Base-by-base conservation (phyloP, 2,797 vertebrate genomes). In the Enteromius radiatus region DNA sequence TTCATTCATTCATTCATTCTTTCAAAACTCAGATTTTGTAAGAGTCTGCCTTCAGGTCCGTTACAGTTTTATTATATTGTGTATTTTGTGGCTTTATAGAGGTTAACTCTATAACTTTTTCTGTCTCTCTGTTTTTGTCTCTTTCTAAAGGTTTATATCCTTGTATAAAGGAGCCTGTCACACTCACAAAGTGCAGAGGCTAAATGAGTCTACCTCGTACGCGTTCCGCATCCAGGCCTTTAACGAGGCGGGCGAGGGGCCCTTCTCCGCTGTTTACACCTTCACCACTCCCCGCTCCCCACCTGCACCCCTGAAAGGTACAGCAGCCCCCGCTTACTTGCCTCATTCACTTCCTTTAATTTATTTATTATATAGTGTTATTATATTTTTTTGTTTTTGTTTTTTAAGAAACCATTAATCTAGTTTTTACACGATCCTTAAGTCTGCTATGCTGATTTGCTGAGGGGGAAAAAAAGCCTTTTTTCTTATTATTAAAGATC, bases 181-280 rank as follows among this genome's bases (percentile, higher is more conserved):
- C 93, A 99, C 97, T 86, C 97, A 98, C 91, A 99, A 99, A 96
- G 98, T 99, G 89, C 98, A 99, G 94, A 96, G 98, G 91, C 96
- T 99, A 92, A 97, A 94, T 93, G 98, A 99, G 94, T 98, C 97
- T 88, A 98, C 97, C 81, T 96, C 97, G 68, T 99, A 99, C 91
- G 96, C 90, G 89, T 99, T 99, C 94, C 97, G 96, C 92, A 98
- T 99, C 93, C 98, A 99, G 94, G 98, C 98, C 88, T 98, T 97
- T 91, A 99, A 99, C 85, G 98, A 99, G 94, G 97, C 97, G 87
- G 98, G 98, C 33, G 97, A 99, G 93, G 98, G 98, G 87, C 97
- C 97, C 88, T 96, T 98, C 91, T 99, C 98, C 89, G 93, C 93
- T 92, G 95, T 97, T 91, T 99, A 98, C 92, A 92, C 96, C 89